Base-by-base conservation (phyloP, 2,113 vertebrate species). In the Myrmecobius fasciatus region DNA sequence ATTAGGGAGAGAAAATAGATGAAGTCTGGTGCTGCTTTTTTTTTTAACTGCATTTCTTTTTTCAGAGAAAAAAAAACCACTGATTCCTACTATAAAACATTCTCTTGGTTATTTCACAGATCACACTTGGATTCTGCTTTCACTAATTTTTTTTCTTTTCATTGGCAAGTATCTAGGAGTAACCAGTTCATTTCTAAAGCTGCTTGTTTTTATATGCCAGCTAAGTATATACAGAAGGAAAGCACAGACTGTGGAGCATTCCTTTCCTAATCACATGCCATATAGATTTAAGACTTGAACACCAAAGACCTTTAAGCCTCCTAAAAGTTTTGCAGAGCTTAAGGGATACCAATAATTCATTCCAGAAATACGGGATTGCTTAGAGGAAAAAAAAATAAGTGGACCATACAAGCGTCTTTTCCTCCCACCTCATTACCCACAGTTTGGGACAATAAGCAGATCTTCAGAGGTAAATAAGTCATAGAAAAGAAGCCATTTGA, bases 391-490 rank as follows among this genome's bases (percentile, higher is more conserved):
- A 56, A 67, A 90, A 90, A n/a, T 43, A 83, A 83, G 89, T 51
- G 46, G 46, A 90, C 48, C 48, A 90, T 90, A 25, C 89, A 83
- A 90, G 26, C 89, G 9, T 90, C 89, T 90, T 90, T 49, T 47
- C 46, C 89, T 90, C 48, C 48, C 48, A 83, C n/a, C n/a, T 83
- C 67, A 83, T 83, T 83, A 83, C 48, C 48, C 48, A 47, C 46
- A 90, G 89, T 51, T 90, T 90, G 89, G 89, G 89, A 90, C 89
- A 90, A 48, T 90, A 90, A 47, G 48, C 89, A 90, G 89, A 49
- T 51, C 89, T 48, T 48, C 28, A 20, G 89, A 49, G 47, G 47
- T 90, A 90, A 90, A 90, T 90, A 51, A 51, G 47, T 90, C 46
- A 83, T 43, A 43, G 67, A 83, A 83, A 83, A 43, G n/a, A 83